phyloP scores from a whole-genome alignment of 1,140 invertebrate species.

The Amphibalanus amphitrite region DNA sequence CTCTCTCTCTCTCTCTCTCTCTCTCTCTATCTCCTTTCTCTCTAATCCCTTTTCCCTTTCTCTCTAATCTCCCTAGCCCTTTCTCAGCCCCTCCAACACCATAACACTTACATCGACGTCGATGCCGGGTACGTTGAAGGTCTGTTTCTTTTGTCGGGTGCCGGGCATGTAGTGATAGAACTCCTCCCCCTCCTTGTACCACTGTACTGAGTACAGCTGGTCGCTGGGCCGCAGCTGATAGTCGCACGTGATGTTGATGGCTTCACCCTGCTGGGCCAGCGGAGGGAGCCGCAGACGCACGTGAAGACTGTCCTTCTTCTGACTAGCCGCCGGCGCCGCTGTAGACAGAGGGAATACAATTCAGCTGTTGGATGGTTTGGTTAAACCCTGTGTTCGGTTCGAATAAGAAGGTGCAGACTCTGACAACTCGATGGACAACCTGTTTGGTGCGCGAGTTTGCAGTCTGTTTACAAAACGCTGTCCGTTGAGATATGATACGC shows the following conservation, averaged over 20 bases:
- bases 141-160: background rate
- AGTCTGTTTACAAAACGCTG: too few relatives aligned
- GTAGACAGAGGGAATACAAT: background rate
- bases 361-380: too few relatives aligned
- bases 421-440: too few relatives aligned
- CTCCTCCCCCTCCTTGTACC: conserved; percentile 2
- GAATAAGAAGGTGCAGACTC: too few relatives aligned
- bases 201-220: background rate
- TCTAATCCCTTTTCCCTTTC: too few relatives aligned
- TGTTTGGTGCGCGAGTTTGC: too few relatives aligned
- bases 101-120: background rate
- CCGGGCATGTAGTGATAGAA: conserved; percentile 1
- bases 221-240: background rate
- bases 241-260: background rate
- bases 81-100: too few relatives aligned
- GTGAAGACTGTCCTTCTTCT: background rate
- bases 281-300: background rate
- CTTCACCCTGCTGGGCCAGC: background rate
- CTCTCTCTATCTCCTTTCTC: too few relatives aligned
- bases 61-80: too few relatives aligned
- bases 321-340: background rate
- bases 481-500: too few relatives aligned
- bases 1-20: too few relatives aligned
- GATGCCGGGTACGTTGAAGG: background rate
- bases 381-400: too few relatives aligned